phyloP scores from a whole-genome alignment of 1,140 invertebrate species.

The Monomorium pharaonis region DNA sequence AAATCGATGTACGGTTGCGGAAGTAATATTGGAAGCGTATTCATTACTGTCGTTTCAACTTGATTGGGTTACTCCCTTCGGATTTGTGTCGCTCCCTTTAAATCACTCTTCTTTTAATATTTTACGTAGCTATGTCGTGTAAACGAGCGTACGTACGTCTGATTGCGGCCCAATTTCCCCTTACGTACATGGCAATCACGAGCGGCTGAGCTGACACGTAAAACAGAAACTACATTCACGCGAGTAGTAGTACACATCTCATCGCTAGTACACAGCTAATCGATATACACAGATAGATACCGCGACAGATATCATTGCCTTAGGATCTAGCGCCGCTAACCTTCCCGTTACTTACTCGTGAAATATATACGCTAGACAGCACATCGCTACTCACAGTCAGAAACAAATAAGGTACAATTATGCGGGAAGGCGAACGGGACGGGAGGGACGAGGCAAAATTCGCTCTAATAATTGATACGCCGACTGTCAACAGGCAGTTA shows the following conservation, averaged over 20 bases:
- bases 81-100: neutral
- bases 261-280: constrained; percentile 55
- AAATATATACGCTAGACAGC: constrained; percentile 45
- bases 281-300: constrained; percentile 56
- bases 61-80: neutral
- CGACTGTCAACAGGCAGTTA: constrained; percentile 23
- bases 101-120: constrained; percentile 14
- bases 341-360: constrained; percentile 52
- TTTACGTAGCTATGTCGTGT: neutral
- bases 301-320: constrained; percentile 55
- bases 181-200: constrained; percentile 49
- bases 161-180: constrained; percentile 26
- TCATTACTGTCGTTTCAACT: neutral
- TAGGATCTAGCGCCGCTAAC: constrained; percentile 53
- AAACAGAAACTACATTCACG: constrained; percentile 50
- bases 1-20: neutral
- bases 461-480: neutral
- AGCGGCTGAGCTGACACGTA: constrained; percentile 51
- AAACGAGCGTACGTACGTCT: neutral
- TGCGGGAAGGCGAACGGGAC: neutral
- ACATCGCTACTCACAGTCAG: constrained; percentile 42
- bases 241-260: constrained; percentile 41
- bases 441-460: neutral
- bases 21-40: neutral
- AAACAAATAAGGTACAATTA: constrained; percentile 30